Evolutionary conservation across 2,113 vertebrate species (phyloP), one percentile per base, ranked within the genome.

Genomic region (Argyrosomus japonicus): DNA sequence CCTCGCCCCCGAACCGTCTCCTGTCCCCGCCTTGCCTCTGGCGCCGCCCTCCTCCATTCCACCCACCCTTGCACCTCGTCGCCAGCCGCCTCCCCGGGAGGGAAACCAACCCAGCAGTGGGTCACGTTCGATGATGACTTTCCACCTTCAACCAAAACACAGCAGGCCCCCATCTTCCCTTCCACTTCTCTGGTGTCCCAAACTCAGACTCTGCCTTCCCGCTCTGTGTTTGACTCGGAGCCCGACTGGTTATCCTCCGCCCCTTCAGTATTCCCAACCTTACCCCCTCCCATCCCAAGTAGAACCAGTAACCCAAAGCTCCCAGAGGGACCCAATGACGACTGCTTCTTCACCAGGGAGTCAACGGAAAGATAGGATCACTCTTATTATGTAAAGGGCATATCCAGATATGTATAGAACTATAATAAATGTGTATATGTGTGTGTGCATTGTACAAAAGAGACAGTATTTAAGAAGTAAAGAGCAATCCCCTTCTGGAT

Each of bases 91-190:
- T 56, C 79, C 86, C 63, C 36, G 60, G 82, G 23, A 84, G 89
- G 54, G 83, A 92, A 29, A 5, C 86, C 13, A 86, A 88, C 85
- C 91, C 94, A 94, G 93, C 96, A 94, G 54, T 99, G 98, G 98
- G 97, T 99, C 85, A 99, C 97, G 21, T 95, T 96, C 6, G 94
- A 95, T 69, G 94, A 96, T 1, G 93, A 94, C 63, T 93, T 89
- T 25, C 50, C 87, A 45, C 3, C 54, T 18, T 12, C 61, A 19
- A 75, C 85, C 27, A 79, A 83, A 76, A 74, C 77, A 3, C 61
- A 45, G 7, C 79, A 87, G n/a, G 72, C 77, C 40, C 77, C 89
- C 6, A 18, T 87, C 61, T 54, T 86, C 19, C 72, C 78, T 3
- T 25, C 78, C 23, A 79, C 36, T 21, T 61, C 85, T 15, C n/a